Percentiles rank a stretch among this genome's conserved stretches.
These are phyloP conservation scores for Terrapene triunguis DNA, from an alignment of 2,113 vertebrate genomes.

Conservation along the genomic window DNA sequence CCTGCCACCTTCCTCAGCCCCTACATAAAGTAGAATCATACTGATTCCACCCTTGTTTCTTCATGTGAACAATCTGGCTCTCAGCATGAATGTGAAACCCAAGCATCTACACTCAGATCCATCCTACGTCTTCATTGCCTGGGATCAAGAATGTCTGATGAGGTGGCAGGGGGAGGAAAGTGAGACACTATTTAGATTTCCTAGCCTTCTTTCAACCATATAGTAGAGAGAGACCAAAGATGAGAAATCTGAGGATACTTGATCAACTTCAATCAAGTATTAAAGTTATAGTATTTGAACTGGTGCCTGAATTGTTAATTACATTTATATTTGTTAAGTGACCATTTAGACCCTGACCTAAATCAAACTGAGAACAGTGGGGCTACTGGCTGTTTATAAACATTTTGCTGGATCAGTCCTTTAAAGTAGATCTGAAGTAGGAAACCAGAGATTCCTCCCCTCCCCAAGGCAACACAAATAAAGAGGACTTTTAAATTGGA, in stretches of 20 bases:
- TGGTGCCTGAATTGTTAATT: slow-evolving; percentile 30
- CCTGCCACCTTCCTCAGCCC: not conserved
- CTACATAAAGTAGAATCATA: not conserved
- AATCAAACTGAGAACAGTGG: slow-evolving; percentile 13
- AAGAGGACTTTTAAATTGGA: not conserved
- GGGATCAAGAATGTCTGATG: not conserved
- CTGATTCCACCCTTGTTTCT: not conserved
- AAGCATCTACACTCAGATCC: not conserved
- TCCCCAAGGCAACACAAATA: not conserved
- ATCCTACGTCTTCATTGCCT: not conserved
- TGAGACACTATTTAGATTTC: not conserved
- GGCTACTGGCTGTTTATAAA: slow-evolving; percentile 4
- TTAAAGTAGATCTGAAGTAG: slow-evolving; percentile 11
- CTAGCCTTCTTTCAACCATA: not conserved
- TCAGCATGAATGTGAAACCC: not conserved
- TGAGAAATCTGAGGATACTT: not conserved
- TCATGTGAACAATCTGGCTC: not conserved
- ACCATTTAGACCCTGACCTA: not conserved
- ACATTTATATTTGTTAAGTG: not conserved
- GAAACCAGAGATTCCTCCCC: not conserved
- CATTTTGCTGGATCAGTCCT: not conserved
- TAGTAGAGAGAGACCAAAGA: not conserved
- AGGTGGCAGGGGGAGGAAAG: not conserved
- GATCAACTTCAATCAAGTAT: not conserved
- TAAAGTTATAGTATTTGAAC: not conserved